Base-by-base conservation (phyloP, 2,888 invertebrate species). In the Enchytraeus crypticus region DNA sequence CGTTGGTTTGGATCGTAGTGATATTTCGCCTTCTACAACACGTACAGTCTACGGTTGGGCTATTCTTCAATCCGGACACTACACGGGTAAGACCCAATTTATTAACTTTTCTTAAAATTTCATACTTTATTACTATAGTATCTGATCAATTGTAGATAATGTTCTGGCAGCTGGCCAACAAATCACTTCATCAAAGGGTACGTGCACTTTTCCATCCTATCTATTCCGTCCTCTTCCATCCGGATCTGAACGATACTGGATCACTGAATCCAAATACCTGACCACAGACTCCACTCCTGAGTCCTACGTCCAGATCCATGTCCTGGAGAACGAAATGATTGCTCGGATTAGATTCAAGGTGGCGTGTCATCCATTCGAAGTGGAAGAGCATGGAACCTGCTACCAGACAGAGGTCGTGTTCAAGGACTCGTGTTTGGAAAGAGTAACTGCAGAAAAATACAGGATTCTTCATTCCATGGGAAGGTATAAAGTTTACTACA, bases 231-330 rank as follows among this genome's bases (percentile, higher is more conserved):
- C 57, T 18, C 46, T 46, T 27, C 29, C 57, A 21, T 46, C 57
- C 57, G 57, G 46, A 21, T 43, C 23, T 21, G n/a, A 27, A 21
- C 27, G 45, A 3, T 46, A 46, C 30, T 57, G 57, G 57, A 23
- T 57, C 21, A 57, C 57, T 27, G 46, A 57, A 29, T 43, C 43
- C 45, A 57, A 57, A 46, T 57, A 57, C 57, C 47, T 27, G 30
- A 30, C 46, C n/a, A 46, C 45, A 5, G 26, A 38, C 26, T 57
- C 57, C 21, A 21, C 14, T 5, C 26, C 29, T 23, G 46, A 57
- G 45, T 57, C 57, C n/a, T 32, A 57, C 26, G 21, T 46, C n/a
- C 45, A 57, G 47, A 46, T 57, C n/a, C 23, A 46, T 46, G 47
- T 57, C 3, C n/a, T 27, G n/a, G 57, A 46, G 11, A 46, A 4